These are phyloP conservation scores for Capreolus pygargus DNA, from an alignment of 2,113 vertebrate species.

Conservation along the genomic window DNA sequence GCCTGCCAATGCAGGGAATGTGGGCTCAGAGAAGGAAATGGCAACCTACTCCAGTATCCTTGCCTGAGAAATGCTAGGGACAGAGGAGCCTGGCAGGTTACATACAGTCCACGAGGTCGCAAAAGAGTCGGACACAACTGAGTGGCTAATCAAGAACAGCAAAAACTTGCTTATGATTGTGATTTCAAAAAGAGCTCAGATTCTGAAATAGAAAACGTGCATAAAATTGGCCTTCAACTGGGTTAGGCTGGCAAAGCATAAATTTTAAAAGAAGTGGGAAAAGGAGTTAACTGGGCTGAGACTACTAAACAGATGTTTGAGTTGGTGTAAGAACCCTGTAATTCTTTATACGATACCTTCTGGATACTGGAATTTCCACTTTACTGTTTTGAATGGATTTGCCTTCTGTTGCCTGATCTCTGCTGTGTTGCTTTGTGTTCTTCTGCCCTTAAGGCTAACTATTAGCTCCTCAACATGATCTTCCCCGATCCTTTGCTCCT, in stretches of 20 bases:
- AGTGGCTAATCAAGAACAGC: not conserved
- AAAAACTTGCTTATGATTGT: not conserved
- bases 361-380: not conserved
- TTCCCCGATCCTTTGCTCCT: not conserved
- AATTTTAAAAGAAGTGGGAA: not conserved
- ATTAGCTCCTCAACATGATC: not conserved
- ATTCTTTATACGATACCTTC: not conserved
- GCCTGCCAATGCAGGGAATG: not conserved
- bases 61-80: not conserved
- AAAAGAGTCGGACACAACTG: not conserved
- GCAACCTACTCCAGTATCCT: not conserved
- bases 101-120: not conserved
- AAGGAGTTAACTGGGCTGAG: not conserved
- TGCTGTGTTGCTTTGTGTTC: not conserved
- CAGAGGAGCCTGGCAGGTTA: not conserved
- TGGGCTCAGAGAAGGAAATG: not conserved
- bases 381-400: not conserved
- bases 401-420: not conserved
- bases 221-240: not conserved
- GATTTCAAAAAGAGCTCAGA: not conserved
- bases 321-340: fast-evolving
- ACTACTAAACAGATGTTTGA: fast-evolving
- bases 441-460: not conserved
- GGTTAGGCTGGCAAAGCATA: not conserved
- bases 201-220: not conserved